Evolutionary conservation across 1,140 invertebrate species (phyloP), one percentile per base, ranked within the genome.

Genomic region (Eumaeus atala): DNA sequence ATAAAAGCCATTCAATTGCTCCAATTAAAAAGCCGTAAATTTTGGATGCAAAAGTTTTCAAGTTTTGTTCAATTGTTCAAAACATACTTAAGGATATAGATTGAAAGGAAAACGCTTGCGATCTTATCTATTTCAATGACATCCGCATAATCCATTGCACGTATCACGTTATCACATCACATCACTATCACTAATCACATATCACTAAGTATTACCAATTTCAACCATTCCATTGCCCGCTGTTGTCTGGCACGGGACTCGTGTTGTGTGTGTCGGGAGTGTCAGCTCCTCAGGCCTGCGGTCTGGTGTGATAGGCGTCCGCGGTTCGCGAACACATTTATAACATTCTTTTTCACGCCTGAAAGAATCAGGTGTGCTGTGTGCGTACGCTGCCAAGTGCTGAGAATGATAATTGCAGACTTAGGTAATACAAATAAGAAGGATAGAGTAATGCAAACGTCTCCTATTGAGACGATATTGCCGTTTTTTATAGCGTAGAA

Each of bases 281-380:
- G 53, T 65, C 74, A 72, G 71, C 79, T 56, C 63, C 66, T 72
- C 72, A 66, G 67, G 67, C 62, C 69, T 80, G 71, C 67, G 65
- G 67, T 63, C 67, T 74, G 63, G 71, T 85, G 78, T 86, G 74
- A 80, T 84, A 81, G 81, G 79, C 73, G 64, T 61, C 61, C 56
- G 65, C 69, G 63, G 54, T 64, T 72, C 62, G 74, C 70, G 57
- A 75, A 72, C 67, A 62, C 70, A 83, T 86, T 84, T 86, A 86
- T 86, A 86, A 86, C 83, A 86, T 86, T 84, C 72, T 80, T 76
- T 83, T 84, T 86, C 73, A 86, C 79, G 80, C 70, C 75, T 84
- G 79, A 86, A 76, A 70, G 76, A 70, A 21, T 63, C 57, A 17
- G 58, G 64, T 65, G 62, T 64, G 62, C 52, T 57, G 61, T 62